Base-by-base conservation (phyloP, 2,113 vertebrate genomes). In the Platysternon megacephalum region DNA sequence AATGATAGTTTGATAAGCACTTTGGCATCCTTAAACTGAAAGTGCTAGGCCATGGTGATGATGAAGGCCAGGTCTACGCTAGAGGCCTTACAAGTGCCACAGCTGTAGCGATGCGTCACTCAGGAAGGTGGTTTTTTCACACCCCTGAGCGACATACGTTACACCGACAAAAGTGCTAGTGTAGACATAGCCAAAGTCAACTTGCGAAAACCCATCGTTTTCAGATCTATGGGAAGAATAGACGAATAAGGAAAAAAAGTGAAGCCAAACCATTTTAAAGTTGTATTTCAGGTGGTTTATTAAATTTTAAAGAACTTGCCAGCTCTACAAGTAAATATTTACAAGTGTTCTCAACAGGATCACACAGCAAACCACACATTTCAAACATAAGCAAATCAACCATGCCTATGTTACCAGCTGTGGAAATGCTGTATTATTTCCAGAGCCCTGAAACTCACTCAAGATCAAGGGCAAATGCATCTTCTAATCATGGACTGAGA, bases 271-370 rank as follows among this genome's bases (percentile, higher is more conserved):
- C 26, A 88, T 85, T 68, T 68, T 35, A 68, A 88, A 78, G 28
- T 85, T 93, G 0, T 68, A 46, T 92, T 93, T 94, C 24, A 91
- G 58, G 48, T 90, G 46, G 88, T 97, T 97, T 97, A 97, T 97
- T 97, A 89, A 83, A 58, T 97, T 93, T 88, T 0, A 94, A 94
- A 96, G 89, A 94, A 91, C 32, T 44, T 95, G 84, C 11, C 92
- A 95, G 87, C 53, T 95, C 94, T 87, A 95, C 86, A 94, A 90
- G 56, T 39, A 72, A 72, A n/a, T 94, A 93, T 94, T 97, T 97
- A 97, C 95, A 97, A 58, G 93, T 48, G 56, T 85, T 96, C 92
- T 88, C 49, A 84, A 83, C 28, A 88, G 46, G 42, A 88, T 90
- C 91, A 76, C 91, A 90, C 11, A 95, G 44, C 46, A 28, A 91